These are phyloP conservation scores for Pantherophis guttatus DNA, from an alignment of 2,113 vertebrate genomes.

Conservation along the genomic window DNA sequence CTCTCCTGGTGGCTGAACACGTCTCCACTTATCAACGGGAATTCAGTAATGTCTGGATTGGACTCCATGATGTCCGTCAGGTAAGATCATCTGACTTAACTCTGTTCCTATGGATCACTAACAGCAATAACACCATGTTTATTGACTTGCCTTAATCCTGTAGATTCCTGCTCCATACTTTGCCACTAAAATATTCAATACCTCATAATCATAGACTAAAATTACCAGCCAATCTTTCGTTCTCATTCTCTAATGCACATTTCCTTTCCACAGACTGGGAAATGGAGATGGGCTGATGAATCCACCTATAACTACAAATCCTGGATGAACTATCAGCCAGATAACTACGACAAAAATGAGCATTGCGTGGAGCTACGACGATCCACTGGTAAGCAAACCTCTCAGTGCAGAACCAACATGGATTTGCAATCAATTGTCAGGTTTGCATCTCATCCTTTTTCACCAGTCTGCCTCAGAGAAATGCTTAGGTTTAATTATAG, in stretches of 20 bases:
- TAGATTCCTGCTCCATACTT: too few species aligned
- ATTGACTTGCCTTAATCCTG: too few species aligned
- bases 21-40: not conserved
- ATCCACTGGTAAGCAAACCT: not conserved
- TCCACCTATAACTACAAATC: conserved; percentile 5
- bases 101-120: not conserved
- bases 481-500: too few species aligned
- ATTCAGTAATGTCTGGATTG: not conserved
- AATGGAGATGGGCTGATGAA: conserved; percentile 13
- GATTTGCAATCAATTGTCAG: too few species aligned
- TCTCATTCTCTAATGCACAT: not conserved
- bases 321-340: not conserved
- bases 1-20: not conserved
- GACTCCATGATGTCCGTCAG: not conserved
- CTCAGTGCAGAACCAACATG: too few species aligned
- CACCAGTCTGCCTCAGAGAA: too few species aligned
- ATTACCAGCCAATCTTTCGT: not conserved
- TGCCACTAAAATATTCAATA: too few species aligned
- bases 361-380: not conserved
- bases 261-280: not conserved
- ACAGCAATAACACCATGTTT: not conserved
- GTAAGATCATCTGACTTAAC: not conserved
- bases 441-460: too few species aligned
- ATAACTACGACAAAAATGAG: not conserved
- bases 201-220: not conserved